phyloP scores from a whole-genome alignment of 2,797 vertebrate species.

The Anolis apletophallus region DNA sequence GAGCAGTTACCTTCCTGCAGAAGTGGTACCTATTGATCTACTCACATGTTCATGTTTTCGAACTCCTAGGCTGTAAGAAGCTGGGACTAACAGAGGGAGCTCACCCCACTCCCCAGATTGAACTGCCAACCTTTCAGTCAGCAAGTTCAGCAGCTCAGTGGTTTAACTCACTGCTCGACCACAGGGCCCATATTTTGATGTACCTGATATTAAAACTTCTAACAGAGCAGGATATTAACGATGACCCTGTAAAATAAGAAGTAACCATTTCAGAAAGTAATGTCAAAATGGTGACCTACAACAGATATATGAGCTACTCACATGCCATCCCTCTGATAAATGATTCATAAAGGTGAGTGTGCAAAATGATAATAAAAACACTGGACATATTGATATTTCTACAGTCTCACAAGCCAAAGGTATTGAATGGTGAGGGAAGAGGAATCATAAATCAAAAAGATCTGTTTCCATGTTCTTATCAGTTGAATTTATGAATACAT shows the following conservation, averaged over 20 bases:
- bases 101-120: too few relatives aligned
- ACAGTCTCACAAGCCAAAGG: conserved; percentile 5
- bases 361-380: background rate
- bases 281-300: background rate
- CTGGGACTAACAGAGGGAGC: too few relatives aligned
- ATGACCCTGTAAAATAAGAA: background rate
- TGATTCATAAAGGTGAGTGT: conserved; percentile 10
- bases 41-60: too few relatives aligned
- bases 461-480: background rate
- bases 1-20: too few relatives aligned
- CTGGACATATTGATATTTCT: background rate
- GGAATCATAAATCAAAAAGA: conserved; percentile 10
- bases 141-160: too few relatives aligned
- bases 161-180: too few relatives aligned
- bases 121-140: too few relatives aligned
- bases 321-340: background rate
- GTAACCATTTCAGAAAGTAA: background rate
- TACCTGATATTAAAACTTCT: too few relatives aligned
- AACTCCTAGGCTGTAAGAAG: too few relatives aligned
- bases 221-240: background rate
- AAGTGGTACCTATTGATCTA: too few relatives aligned
- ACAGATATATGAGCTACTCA: conserved; percentile 13
- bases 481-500: background rate
- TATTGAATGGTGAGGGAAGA: background rate
- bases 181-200: too few relatives aligned